phyloP scores from a whole-genome alignment of 1,140 invertebrate genomes.

The Aphidius gifuensis region DNA sequence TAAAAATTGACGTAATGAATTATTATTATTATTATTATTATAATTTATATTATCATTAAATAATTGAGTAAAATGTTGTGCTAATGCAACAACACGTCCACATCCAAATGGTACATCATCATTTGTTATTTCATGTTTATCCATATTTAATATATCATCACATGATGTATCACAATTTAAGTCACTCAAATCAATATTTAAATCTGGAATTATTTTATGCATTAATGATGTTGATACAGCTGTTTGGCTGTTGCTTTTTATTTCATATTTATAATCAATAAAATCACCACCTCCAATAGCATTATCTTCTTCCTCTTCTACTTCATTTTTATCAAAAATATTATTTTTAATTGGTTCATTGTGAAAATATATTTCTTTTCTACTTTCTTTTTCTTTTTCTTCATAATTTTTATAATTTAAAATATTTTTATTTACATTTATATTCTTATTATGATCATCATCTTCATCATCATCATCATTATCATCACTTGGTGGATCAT shows the following conservation, averaged over 20 bases:
- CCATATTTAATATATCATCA: conserved; percentile 44
- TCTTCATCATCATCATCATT: too few relatives aligned
- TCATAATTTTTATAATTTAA: too few relatives aligned
- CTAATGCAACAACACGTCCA: conserved; percentile 61
- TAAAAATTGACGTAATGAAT: conserved; percentile 36
- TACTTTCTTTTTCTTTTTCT: too few relatives aligned
- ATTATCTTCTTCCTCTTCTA: background rate
- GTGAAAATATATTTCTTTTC: too few relatives aligned
- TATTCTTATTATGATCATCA: too few relatives aligned
- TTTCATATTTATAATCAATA: conserved; percentile 14
- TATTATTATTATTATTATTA: conserved; percentile 36
- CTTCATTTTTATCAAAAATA: conserved; percentile 12
- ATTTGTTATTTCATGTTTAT: conserved; percentile 63
- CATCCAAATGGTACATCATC: conserved; percentile 61
- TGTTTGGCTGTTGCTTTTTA: conserved; percentile 7
- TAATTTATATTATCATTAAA: conserved; percentile 51
- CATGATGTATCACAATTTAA: conserved; percentile 46
- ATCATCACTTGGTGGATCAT: too few relatives aligned
- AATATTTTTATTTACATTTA: too few relatives aligned
- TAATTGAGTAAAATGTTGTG: conserved; percentile 59
- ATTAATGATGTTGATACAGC: conserved; percentile 24
- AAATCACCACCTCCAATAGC: conserved; percentile 3
- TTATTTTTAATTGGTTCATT: conserved; percentile 13
- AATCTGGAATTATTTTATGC: conserved; percentile 38
- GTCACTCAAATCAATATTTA: conserved; percentile 48